Base-by-base conservation (phyloP, 2,888 invertebrate species). In the Branchipolynoe longqiensis region DNA sequence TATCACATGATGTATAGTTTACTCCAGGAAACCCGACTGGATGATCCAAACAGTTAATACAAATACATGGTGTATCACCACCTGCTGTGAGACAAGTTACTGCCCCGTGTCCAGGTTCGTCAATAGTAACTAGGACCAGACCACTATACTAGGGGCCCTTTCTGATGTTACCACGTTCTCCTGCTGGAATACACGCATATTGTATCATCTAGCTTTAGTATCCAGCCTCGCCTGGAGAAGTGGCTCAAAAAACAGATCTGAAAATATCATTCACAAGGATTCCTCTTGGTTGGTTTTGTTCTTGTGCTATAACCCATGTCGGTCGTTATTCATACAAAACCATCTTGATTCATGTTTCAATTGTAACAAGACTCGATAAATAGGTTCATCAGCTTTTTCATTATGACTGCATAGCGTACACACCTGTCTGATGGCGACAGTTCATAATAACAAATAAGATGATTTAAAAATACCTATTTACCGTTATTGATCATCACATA, bases 21-120 rank as follows among this genome's bases (percentile, higher is more conserved):
- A 69, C 69, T 69, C 69, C 69, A 33, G 33, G 69, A 69, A 69
- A 69, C 69, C 6, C 69, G 69, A 69, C 69, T 69, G 69, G 69
- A 69, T 69, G n/a, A n/a, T 69, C 69, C 69, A 69, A 8, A 69
- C 69, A 69, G 69, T 33, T 69, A 33, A 14, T 69, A 33, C 69
- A 62, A 31, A 31, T 62, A 62, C 62, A 62, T 62, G 36, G 12
- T 33, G 33, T 69, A 69, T 69, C 69, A 69, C 69, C 69, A 38
- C 38, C 69, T 36, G n/a, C n/a, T n/a, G n/a, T n/a, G n/a, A n/a
- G n/a, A n/a, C n/a, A n/a, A n/a, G n/a, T 48, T 48, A 12, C 48
- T 48, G 8, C 48, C 48, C 48, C 48, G 18, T 48, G 18, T 48
- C 8, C 18, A 48, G 25, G 56, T 62, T 28, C 28, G 62, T 62